These are phyloP conservation scores for Catocala sponsa DNA, from an alignment of 2,888 invertebrate genomes.

Conservation along the genomic window DNA sequence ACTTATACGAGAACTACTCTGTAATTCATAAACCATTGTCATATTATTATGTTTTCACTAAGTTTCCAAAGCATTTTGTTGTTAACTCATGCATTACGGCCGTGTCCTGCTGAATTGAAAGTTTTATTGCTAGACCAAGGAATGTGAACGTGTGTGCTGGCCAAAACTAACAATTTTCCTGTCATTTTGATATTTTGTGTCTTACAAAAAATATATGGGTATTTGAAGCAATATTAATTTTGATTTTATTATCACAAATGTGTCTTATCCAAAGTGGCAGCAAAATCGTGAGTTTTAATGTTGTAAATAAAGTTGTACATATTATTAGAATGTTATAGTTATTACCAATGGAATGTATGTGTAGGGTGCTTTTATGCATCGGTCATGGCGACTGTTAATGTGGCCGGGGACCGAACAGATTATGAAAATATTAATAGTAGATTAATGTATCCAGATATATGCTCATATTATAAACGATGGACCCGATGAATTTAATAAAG, in stretches of 20 bases:
- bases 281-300: constrained; percentile 65
- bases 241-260: constrained; percentile 46
- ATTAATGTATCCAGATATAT: constrained; percentile 45
- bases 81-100: constrained; percentile 37
- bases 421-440: constrained; percentile 51
- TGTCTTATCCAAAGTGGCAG: constrained; percentile 67
- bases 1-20: constrained; percentile 15
- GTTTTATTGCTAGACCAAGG: constrained; percentile 36
- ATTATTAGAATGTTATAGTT: constrained; percentile 66
- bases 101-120: constrained; percentile 33
- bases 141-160: constrained; percentile 45
- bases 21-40: constrained; percentile 25
- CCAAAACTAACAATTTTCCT: constrained; percentile 49
- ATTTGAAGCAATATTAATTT: constrained; percentile 60
- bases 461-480: constrained; percentile 38
- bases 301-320: constrained; percentile 76
- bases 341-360: constrained; percentile 77
- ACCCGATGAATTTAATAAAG: constrained; percentile 49
- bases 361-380: constrained; percentile 76
- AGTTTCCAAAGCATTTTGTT: constrained; percentile 37
- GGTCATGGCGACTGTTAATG: constrained; percentile 65
- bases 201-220: constrained; percentile 48
- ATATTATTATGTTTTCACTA: constrained; percentile 30
- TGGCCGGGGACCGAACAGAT: constrained; percentile 58
- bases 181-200: constrained; percentile 54